Conservation (phyloP, 2,113 vertebrate species). For the Eclectus roratus region DNA sequence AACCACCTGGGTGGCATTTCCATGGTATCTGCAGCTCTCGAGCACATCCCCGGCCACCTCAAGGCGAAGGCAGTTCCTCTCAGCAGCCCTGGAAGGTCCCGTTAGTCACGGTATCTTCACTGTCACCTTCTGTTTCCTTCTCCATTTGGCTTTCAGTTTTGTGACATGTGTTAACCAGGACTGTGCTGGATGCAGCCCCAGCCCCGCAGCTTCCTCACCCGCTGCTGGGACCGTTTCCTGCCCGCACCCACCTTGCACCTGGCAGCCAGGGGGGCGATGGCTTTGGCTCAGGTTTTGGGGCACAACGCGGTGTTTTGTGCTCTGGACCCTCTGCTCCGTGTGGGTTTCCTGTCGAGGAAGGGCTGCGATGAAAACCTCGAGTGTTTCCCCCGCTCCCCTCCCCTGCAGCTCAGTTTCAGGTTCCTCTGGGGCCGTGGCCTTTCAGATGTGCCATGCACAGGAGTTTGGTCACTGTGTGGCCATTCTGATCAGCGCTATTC, state of each 20-base stretch:
- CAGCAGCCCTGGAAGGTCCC: neutral
- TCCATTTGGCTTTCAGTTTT: slow-evolving; percentile 47
- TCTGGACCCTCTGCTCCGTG: fast-evolving
- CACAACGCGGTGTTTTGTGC: fast-evolving
- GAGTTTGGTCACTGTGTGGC: neutral
- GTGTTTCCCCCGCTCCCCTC: fast-evolving
- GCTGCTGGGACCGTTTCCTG: slow-evolving; percentile 6
- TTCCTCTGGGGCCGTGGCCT: neutral
- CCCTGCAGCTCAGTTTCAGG: neutral
- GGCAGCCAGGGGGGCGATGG: neutral
- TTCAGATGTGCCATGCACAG: fast-evolving
- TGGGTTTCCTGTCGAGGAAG: neutral
- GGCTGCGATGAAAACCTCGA: neutral
- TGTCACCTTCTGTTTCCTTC: slow-evolving; percentile 66
- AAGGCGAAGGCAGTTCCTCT: slow-evolving; percentile 26
- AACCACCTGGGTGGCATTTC: neutral
- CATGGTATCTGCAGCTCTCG: neutral
- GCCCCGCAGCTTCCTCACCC: slow-evolving; percentile 46
- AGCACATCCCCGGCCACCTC: slow-evolving; percentile 24
- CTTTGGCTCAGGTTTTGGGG: neutral
- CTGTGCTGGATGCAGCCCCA: neutral
- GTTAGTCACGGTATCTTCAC: slow-evolving; percentile 49
- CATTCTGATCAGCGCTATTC: fast-evolving
- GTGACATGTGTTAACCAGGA: slow-evolving; percentile 49
- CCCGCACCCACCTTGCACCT: neutral